These are phyloP conservation scores for Hydrotaea diabolus DNA, from an alignment of 2,888 invertebrate species.

Conservation along the genomic window DNA sequence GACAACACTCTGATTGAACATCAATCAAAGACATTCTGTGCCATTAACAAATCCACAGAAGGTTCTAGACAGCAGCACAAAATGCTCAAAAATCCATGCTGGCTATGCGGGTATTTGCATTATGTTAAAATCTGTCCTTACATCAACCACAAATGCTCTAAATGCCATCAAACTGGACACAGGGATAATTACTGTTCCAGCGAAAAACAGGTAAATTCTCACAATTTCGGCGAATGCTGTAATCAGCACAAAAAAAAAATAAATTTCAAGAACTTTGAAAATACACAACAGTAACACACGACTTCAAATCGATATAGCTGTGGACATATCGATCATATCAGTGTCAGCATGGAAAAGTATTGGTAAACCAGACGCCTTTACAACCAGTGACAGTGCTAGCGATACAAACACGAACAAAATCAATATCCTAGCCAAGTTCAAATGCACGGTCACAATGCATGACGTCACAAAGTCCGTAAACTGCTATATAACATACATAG, in stretches of 20 bases:
- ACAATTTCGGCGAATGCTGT: conserved; percentile 23
- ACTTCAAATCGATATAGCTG: background rate
- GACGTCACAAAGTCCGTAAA: background rate
- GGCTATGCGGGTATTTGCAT: conserved; percentile 1
- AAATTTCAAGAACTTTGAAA: conserved; percentile 37
- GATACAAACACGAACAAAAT: conserved; percentile 15
- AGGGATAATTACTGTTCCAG: conserved; percentile 20
- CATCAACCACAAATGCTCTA: background rate
- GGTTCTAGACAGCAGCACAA: background rate
- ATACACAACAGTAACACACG: conserved; percentile 11
- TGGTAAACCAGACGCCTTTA: background rate
- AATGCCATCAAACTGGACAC: conserved; percentile 13
- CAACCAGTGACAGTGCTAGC: conserved; percentile 9
- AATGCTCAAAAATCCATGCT: background rate
- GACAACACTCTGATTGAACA: conserved; percentile 39
- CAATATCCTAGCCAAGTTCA: conserved; percentile 5
- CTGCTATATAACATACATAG: conserved; percentile 38
- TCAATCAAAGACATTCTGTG: background rate
- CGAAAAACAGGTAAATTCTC: background rate
- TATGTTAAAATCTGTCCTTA: background rate
- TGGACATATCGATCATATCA: conserved; percentile 13
- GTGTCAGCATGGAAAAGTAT: conserved; percentile 18
- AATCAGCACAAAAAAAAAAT: conserved; percentile 7
- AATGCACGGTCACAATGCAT: background rate
- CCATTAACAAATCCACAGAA: background rate